A percentile compares a stretch with the other conserved stretches of the same genome.
Conservation (phyloP, 2,797 vertebrate genomes). For the Natrix natrix region DNA sequence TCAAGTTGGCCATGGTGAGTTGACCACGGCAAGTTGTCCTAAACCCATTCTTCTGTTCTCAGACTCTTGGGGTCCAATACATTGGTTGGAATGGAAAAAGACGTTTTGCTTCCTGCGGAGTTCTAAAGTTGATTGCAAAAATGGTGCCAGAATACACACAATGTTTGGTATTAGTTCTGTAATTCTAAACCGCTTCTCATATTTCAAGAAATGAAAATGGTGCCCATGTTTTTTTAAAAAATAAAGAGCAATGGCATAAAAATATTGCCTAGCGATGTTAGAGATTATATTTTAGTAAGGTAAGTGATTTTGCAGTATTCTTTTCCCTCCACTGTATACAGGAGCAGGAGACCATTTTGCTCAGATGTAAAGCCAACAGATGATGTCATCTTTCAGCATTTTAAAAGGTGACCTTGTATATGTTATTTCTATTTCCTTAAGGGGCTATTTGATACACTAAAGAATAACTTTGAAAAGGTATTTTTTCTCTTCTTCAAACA, state of each 20-base stretch:
- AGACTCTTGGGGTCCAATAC: background rate
- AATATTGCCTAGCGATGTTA: background rate
- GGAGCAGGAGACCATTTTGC: conserved; percentile 33
- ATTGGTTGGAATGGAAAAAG: background rate
- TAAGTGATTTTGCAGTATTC: conserved; percentile 38
- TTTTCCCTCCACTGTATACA: background rate
- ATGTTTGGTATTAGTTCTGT: background rate
- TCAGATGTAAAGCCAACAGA: conserved; percentile 43
- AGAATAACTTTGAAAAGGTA: conserved; percentile 54
- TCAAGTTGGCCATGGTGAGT: no score
- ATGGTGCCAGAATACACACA: background rate
- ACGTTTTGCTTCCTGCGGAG: background rate
- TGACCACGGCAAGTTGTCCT: background rate
- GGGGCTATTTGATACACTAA: conserved; percentile 46
- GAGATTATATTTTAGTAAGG: conserved; percentile 29
- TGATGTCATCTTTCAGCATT: conserved; percentile 34
- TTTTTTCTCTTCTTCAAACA: conserved; percentile 34
- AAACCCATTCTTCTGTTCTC: background rate
- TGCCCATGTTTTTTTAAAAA: background rate
- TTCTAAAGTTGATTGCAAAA: background rate
- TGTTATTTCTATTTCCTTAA: conserved; percentile 39
- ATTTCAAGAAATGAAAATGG: background rate
- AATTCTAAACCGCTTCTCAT: background rate
- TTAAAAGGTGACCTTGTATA: conserved; percentile 45
- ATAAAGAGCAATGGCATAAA: background rate